A percentile compares a stretch with the other conserved stretches of the same genome.
phyloP scores from a whole-genome alignment of 2,797 vertebrate genomes.

The Hipposideros larvatus region DNA sequence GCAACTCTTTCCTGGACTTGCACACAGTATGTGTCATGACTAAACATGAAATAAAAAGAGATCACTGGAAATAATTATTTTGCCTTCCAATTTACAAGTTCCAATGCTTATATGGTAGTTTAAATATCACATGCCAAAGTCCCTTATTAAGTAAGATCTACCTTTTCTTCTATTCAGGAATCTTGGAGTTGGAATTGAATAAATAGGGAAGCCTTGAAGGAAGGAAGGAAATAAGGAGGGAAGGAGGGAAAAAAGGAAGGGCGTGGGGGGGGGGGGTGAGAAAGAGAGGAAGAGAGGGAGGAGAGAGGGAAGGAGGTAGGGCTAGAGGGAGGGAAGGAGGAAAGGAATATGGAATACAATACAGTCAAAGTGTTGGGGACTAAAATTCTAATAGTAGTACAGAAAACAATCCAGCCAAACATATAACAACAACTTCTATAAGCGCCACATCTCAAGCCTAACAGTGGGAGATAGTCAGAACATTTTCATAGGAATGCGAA shows the following conservation, averaged over 20 bases:
- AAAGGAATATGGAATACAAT: not conserved
- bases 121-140: not conserved
- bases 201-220: not conserved
- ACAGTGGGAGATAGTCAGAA: not conserved
- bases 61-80: conserved; percentile 10
- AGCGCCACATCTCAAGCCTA: not conserved
- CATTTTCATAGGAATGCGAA: not conserved
- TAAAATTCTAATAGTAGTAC: not conserved
- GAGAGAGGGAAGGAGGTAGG: too few relatives aligned
- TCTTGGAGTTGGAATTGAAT: not conserved
- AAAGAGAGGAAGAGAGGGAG: too few relatives aligned
- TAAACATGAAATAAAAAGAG: not conserved
- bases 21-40: not conserved
- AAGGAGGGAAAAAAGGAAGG: not conserved
- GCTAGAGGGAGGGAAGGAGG: rapidly evolving
- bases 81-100: not conserved
- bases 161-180: not conserved
- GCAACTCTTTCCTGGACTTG: not conserved
- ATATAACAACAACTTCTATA: not conserved
- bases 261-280: rapidly evolving
- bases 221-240: not conserved
- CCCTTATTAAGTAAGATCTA: not conserved
- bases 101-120: not conserved
- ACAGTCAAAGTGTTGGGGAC: not conserved
- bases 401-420: not conserved